Evolutionary conservation across 2,888 invertebrate species (phyloP), one percentile per base, ranked within the genome.

Genomic region (Steromphala cineraria): DNA sequence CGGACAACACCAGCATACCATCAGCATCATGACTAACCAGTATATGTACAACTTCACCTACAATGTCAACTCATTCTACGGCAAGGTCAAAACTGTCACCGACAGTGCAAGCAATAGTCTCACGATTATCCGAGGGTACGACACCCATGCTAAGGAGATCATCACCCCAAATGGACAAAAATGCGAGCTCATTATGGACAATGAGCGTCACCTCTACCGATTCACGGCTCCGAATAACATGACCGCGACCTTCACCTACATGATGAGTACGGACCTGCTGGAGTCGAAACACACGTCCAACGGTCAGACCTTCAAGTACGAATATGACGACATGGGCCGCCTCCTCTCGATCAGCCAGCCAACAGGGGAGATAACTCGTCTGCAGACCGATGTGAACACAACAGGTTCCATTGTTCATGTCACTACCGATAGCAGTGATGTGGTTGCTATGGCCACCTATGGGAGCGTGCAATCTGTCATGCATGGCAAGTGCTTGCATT

Each of bases 11-110:
- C 96, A 97, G 36, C 96, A 97, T 36, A 99, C 99, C 1, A 97
- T 97, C 93, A 98, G 98, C 93, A 94, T 99, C 82, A 97, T 98
- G 74, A 98, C 98, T n/a, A 98, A 97, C 75, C 97, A 97, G 94
- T 97, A 97, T 5, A 95, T 98, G 92, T 99, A 98, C 94, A 97
- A 98, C 75, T 99, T 99, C 95, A 95, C 98, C 31, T 99, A 99
- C 94, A 98, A 98, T 88, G 98, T 98, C 0, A 98, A 98, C 92
- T 98, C 98, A 0, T 98, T 97, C 92, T 98, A 98, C 75, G 99
- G 99, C 92, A 97, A 97, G 91, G 94, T 99, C 79, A 97, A 97
- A 90, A 97, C 97, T 0, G 98, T 99, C 1, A 98, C 97, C 1
- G 98, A 98, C 94, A 97, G 97, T 81, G 97, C 98, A 3, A 98